These are phyloP conservation scores for Panagrolaimus sp. DNA, from an alignment of 1,140 invertebrate genomes.

Conservation along the genomic window DNA sequence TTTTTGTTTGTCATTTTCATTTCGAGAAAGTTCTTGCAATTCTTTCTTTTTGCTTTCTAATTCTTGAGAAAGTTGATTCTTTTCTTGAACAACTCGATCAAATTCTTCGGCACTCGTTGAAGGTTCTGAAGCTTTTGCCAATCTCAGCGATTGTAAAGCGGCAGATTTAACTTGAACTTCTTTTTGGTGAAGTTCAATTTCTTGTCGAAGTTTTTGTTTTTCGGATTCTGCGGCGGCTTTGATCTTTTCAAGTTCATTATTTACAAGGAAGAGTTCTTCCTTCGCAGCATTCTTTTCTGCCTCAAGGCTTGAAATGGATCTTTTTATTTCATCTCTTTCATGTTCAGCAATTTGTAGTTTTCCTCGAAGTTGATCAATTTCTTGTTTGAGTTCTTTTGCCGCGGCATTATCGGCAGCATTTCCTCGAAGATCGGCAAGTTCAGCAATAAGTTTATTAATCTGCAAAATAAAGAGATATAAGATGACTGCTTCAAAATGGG, in stretches of 20 bases:
- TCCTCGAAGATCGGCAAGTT: conserved; percentile 18
- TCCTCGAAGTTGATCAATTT: conserved; percentile 10
- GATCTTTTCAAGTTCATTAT: conserved; percentile 21
- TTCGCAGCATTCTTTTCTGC: neutral
- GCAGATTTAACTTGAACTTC: conserved; percentile 12
- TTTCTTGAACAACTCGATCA: conserved; percentile 1
- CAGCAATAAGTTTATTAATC: conserved; percentile 31
- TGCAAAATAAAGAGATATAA: neutral
- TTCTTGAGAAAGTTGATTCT: too few species aligned
- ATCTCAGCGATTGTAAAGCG: neutral
- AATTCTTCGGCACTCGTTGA: neutral
- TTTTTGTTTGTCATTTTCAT: too few species aligned
- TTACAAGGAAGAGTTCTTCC: conserved; percentile 17
- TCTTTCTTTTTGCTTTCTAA: too few species aligned
- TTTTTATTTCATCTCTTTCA: neutral
- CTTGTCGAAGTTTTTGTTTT: conserved; percentile 2
- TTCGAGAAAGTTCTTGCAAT: too few species aligned
- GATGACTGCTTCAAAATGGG: neutral
- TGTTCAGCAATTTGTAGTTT: conserved; percentile 19
- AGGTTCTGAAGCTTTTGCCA: neutral
- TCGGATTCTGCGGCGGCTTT: conserved; percentile 16
- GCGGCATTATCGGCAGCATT: neutral
- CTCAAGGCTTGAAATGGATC: neutral
- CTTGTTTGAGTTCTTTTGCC: conserved; percentile 1
- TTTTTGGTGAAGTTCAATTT: conserved; percentile 10